These are phyloP conservation scores for Agrochola circellaris DNA, from an alignment of 2,888 invertebrate species.

Conservation along the genomic window DNA sequence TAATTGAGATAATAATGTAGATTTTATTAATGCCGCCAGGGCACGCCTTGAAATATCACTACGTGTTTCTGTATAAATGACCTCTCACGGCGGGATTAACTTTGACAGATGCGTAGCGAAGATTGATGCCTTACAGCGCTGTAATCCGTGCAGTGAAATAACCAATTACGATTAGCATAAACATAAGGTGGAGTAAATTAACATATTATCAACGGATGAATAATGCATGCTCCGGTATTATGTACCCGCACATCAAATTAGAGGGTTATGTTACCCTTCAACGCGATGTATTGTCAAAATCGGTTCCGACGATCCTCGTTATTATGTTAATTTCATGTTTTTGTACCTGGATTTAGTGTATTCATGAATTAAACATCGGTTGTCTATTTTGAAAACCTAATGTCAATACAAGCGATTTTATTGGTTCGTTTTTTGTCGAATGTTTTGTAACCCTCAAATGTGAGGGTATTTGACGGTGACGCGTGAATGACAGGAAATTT, in stretches of 20 bases:
- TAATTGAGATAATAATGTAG: slow-evolving; percentile 82
- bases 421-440: slow-evolving; percentile 69
- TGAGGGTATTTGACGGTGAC: slow-evolving; percentile 73
- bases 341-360: slow-evolving; percentile 73
- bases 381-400: slow-evolving; percentile 66
- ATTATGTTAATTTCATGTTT: slow-evolving; percentile 75
- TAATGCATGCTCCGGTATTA: slow-evolving; percentile 83
- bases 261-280: slow-evolving; percentile 78
- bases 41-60: slow-evolving; percentile 69
- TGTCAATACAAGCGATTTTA: slow-evolving; percentile 69
- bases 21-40: slow-evolving; percentile 73
- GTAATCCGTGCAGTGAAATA: slow-evolving; percentile 86
- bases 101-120: slow-evolving; percentile 81
- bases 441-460: slow-evolving; percentile 78
- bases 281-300: slow-evolving; percentile 71
- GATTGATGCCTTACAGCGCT: slow-evolving; percentile 78
- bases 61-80: slow-evolving; percentile 70
- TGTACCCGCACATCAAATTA: slow-evolving; percentile 76
- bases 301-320: slow-evolving; percentile 68
- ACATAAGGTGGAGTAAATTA: slow-evolving; percentile 87
- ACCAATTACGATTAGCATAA: slow-evolving; percentile 90
- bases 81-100: slow-evolving; percentile 74
- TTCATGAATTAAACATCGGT: slow-evolving; percentile 70
- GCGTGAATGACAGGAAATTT: slow-evolving; percentile 73
- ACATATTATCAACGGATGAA: slow-evolving; percentile 86